phyloP scores from a whole-genome alignment of 2,113 vertebrate species.

The Peromyscus polionotus region DNA sequence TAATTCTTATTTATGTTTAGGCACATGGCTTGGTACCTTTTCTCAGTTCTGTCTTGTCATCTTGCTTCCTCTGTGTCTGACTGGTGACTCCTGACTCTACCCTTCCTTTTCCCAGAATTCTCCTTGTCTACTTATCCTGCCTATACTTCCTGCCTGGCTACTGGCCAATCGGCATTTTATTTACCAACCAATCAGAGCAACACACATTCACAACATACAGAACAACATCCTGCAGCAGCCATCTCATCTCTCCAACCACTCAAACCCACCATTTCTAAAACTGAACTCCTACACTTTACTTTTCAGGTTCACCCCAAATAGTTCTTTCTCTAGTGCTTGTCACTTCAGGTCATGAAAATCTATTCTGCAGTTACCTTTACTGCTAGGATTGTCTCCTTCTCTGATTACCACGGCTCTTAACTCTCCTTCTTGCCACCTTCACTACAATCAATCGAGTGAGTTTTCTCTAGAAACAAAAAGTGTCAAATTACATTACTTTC shows the following conservation, averaged over 20 bases:
- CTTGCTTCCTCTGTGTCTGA: too few species aligned
- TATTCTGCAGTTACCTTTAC: not conserved
- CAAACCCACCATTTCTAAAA: not conserved
- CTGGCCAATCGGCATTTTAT: too few species aligned
- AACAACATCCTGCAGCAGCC: not conserved
- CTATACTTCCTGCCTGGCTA: too few species aligned
- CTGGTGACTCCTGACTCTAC: too few species aligned
- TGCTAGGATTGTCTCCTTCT: not conserved
- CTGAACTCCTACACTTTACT: not conserved
- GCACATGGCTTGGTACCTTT: too few species aligned
- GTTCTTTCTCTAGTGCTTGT: not conserved
- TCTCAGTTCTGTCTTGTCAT: too few species aligned
- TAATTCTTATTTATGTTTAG: too few species aligned
- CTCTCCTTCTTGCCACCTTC: not conserved
- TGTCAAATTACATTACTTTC: not conserved
- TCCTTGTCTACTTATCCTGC: too few species aligned
- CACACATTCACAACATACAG: too few species aligned
- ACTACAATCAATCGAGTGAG: not conserved
- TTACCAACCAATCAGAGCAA: too few species aligned
- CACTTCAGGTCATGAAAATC: not conserved
- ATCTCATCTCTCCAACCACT: not conserved
- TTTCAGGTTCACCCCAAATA: fast-evolving
- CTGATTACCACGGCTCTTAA: not conserved
- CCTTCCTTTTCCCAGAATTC: too few species aligned
- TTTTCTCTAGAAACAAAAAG: not conserved